Conservation (phyloP, 2,888 invertebrate species). For the Tenthredo mesomela region DNA sequence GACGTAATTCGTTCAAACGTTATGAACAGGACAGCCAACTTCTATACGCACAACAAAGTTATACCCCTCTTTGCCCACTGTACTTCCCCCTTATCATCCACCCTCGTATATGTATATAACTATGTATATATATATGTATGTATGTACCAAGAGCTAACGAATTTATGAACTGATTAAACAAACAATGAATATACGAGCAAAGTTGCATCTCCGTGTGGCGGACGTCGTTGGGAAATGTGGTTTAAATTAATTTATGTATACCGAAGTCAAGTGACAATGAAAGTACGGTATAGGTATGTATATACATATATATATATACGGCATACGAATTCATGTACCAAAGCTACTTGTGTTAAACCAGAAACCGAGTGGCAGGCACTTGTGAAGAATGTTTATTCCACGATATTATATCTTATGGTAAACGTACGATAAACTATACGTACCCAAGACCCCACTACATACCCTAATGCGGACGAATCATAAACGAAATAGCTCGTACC, state of each 20-base stretch:
- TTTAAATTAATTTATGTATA: slow-evolving; percentile 50
- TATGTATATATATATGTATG: too few relatives aligned
- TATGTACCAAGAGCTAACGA: slow-evolving; percentile 54
- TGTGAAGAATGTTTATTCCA: slow-evolving; percentile 29
- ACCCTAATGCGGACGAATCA: background rate
- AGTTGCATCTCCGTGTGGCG: slow-evolving; percentile 47
- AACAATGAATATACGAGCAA: slow-evolving; percentile 61
- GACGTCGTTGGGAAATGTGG: slow-evolving; percentile 24
- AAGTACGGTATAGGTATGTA: background rate
- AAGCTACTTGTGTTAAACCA: slow-evolving; percentile 26
- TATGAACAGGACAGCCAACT: background rate
- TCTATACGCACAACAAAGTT: slow-evolving; percentile 16
- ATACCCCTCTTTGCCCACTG: background rate
- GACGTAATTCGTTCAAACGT: slow-evolving; percentile 21
- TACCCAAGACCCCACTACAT: background rate
- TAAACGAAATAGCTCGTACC: background rate
- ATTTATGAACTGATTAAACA: slow-evolving; percentile 61
- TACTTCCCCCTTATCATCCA: background rate
- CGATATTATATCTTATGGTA: slow-evolving; percentile 16
- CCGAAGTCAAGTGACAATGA: slow-evolving; percentile 47
- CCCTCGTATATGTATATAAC: background rate
- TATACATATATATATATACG: too few relatives aligned
- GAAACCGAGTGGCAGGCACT: slow-evolving; percentile 16
- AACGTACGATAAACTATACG: slow-evolving; percentile 17
- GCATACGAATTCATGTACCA: background rate